phyloP scores from a whole-genome alignment of 2,797 vertebrate species.

The Takifugu ocellatus region DNA sequence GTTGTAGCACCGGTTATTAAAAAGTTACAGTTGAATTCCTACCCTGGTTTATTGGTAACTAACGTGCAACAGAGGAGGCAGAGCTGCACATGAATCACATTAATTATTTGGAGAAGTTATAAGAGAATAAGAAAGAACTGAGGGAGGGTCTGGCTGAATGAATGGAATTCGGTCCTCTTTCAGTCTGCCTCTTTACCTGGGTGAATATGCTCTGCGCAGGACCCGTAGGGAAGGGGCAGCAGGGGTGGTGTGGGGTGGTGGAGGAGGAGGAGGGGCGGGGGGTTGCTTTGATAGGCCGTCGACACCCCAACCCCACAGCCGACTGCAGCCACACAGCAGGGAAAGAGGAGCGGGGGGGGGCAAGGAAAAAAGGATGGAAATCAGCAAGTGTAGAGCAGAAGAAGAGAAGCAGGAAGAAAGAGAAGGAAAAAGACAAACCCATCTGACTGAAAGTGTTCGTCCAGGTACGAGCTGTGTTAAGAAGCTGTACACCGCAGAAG shows the following conservation, averaged over 20 bases:
- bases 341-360: conserved; percentile 50
- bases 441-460: conserved; percentile 66
- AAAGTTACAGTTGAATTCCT: too few species aligned
- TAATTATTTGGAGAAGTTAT: too few species aligned
- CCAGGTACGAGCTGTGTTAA: conserved; percentile 51
- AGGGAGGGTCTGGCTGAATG: conserved; percentile 8
- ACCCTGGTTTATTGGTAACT: too few species aligned
- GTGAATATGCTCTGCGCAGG: conserved; percentile 93
- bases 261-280: conserved; percentile 87
- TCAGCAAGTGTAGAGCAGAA: conserved; percentile 26
- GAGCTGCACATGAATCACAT: too few species aligned
- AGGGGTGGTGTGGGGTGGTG: conserved; percentile 90
- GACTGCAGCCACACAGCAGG: conserved; percentile 82
- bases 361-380: conserved; percentile 35
- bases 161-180: conserved; percentile 17
- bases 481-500: conserved; percentile 71
- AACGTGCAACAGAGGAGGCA: too few species aligned
- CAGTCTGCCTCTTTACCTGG: conserved; percentile 88
- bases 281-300: conserved; percentile 92
- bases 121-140: too few species aligned
- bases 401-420: conserved; percentile 34
- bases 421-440: conserved; percentile 67
- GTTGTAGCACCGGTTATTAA: too few species aligned
- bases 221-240: conserved; percentile 91
- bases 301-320: conserved; percentile 97